Base-by-base conservation (phyloP, 2,113 vertebrate species). In the Panurus biarmicus region DNA sequence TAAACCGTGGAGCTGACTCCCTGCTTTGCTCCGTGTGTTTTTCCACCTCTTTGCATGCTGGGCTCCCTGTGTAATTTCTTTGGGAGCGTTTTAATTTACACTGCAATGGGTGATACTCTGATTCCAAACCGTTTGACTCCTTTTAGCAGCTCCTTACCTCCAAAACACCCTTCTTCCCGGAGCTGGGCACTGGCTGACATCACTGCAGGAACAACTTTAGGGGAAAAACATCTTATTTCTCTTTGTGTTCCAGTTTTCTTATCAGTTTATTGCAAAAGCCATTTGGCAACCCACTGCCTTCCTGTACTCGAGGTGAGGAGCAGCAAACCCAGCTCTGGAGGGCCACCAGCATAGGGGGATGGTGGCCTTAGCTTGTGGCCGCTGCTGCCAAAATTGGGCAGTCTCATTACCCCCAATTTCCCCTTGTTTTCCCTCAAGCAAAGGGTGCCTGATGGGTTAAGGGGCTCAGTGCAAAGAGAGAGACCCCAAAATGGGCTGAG, bases 101-200 rank as follows among this genome's bases (percentile, higher is more conserved):
- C 18, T 1, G 6, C 26, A 14, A 1, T 67, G 4, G 2, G 3
- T 5, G 13, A 64, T 21, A 5, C 35, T 18, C 67, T 20, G 24
- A 0, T 48, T 74, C 74, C 48, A 40, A 85, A 51, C 44, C 2
- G 0, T 69, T 40, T 9, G 54, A 40, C 85, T 65, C 29, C n/a
- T 85, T n/a, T 12, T 10, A n/a, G 22, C n/a, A 47, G 11, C 38
- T 69, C 23, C 70, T 56, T 29, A 36, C 10, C 12, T 57, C 69
- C 44, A 2, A 61, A 83, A 31, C 0, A 5, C 0, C 19, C 12
- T 45, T 57, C 21, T 19, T 29, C 22, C 31, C 1, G 0, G 36
- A 35, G n/a, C 62, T 36, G 53, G 16, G 33, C 1, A 0, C 19
- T 19, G 57, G 22, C 31, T 22, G 24, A 14, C 85, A 79, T 64